Base-by-base conservation (phyloP, 2,888 invertebrate genomes). In the Drosophila neotestacea region DNA sequence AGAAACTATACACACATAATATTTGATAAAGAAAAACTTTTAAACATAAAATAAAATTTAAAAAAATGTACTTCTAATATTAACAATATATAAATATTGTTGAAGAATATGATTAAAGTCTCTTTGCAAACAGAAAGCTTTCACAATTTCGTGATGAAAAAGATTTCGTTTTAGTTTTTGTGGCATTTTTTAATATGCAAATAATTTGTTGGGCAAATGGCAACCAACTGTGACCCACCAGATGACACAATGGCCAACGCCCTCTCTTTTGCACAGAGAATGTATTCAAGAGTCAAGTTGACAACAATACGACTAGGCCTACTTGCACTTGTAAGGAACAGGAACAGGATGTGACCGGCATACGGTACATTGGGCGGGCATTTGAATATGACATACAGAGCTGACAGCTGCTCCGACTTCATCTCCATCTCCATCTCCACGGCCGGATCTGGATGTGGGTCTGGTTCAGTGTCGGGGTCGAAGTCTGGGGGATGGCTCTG, bases 371-470 rank as follows among this genome's bases (percentile, higher is more conserved):
- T 55, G 50, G 41, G 16, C 41, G 10, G 46, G 16, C 85, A 88
- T 88, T 91, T 87, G 81, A 86, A 90, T 89, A 86, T 90, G 91
- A 90, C 90, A 90, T 88, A 87, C 82, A 47, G 22, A 86, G 89
- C 77, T 91, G 91, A 91, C 91, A 91, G 91, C 91, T 91, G 90
- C 82, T 90, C 77, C 83, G 71, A 70, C 65, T 52, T 44, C 50
- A 46, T 54, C 22, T 42, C 42, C 30, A 10, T 47, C 34, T 34
- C 16, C 9, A 13, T 34, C 44, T 32, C 32, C 32, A 9, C 9
- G 1, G 32, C 32, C 9, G 11, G 16, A 34, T 34, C 47, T 32
- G 54, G 36, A 44, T 66, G 34, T 58, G 51, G 50, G 65, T 71
- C 66, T 27, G 47, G 34, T 51, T 65, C 65, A 51, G 39, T 44